phyloP scores from a whole-genome alignment of 1,140 invertebrate species.

The Ruditapes philippinarum region DNA sequence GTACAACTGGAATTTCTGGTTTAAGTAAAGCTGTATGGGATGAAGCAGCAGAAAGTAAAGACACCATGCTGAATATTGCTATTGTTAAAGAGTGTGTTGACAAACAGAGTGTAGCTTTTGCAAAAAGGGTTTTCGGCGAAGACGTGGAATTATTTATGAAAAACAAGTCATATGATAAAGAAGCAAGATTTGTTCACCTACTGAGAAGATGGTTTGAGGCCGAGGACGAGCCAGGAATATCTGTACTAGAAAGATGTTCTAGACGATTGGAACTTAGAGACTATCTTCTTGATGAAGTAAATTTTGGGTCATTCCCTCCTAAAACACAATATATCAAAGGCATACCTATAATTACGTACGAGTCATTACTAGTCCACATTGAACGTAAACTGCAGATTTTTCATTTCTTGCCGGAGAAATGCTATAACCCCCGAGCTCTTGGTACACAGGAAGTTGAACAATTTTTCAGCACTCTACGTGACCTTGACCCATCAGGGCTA shows the following conservation, averaged over 20 bases:
- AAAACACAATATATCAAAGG: slow-evolving; percentile 19
- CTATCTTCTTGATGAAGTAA: neutral
- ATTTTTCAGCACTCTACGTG: slow-evolving; percentile 48
- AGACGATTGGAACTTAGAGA: slow-evolving; percentile 13
- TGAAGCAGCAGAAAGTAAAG: slow-evolving; percentile 7
- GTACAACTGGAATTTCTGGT: slow-evolving; percentile 36
- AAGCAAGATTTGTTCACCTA: slow-evolving; percentile 39
- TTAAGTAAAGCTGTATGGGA: slow-evolving; percentile 42
- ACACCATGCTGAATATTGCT: neutral
- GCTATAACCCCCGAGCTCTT: slow-evolving; percentile 35
- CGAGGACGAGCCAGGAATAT: slow-evolving; percentile 56
- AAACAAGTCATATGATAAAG: neutral
- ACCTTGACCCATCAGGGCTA: slow-evolving; percentile 49
- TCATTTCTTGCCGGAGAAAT: neutral
- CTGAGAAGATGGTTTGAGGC: slow-evolving; percentile 51
- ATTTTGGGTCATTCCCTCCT: slow-evolving; percentile 31
- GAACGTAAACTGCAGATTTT: slow-evolving; percentile 43
- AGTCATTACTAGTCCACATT: slow-evolving; percentile 25
- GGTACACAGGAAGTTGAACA: slow-evolving; percentile 58
- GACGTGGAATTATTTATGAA: slow-evolving; percentile 26
- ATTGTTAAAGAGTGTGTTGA: slow-evolving; percentile 49
- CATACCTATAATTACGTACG: slow-evolving; percentile 40
- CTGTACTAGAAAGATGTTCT: neutral
- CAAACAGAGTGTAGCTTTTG: slow-evolving; percentile 48
- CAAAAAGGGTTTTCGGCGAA: slow-evolving; percentile 35